Base-by-base conservation (phyloP, 2,888 invertebrate species). In the Sarcophaga caerulescens region DNA sequence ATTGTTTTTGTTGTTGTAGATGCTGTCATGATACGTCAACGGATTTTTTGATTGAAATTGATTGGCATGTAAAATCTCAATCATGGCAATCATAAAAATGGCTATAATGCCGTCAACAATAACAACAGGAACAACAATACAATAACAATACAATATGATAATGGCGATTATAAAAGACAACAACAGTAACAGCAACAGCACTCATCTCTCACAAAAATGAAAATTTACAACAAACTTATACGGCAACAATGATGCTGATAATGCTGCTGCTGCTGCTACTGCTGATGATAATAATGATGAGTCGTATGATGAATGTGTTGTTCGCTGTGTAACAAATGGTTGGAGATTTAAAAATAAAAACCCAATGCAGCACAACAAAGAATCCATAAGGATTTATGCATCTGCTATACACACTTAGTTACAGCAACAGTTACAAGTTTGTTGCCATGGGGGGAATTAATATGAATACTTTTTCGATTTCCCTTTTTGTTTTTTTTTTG, bases 1-100 rank as follows among this genome's bases (percentile, higher is more conserved):
- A 76, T 52, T 52, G 12, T 14, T 52, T 52, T 52, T 52, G 14
- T 47, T 52, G 17, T 17, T 82, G 76, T 76, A 85, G 82, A 87
- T 79, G 69, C 82, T 84, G 86, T 84, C 81, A 86, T 84, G 86
- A 86, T 84, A 81, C 81, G 81, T 75, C 84, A 86, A 75, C 86
- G 81, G 78, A 78, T 84, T 77, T 84, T 77, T 70, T 86, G 84
- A 86, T 84, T 81, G 81, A 86, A 86, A 86, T 86, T 86, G 86
- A 86, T 86, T 86, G 84, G 84, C 86, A 84, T 86, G 71, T 84
- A 81, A 84, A 86, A 86, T 75, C 86, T 81, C 86, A 86, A 86
- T 84, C 86, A 81, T 70, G 81, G 84, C 78, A 81, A 86, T 86
- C 86, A 86, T 81, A 86, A 86, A 35, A 84, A 84, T 81, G 73